A percentile compares a stretch with the other conserved stretches of the same genome.
Evolutionary conservation across 2,888 invertebrate species (phyloP).

Genomic region (Holacanthella duospinosa): DNA sequence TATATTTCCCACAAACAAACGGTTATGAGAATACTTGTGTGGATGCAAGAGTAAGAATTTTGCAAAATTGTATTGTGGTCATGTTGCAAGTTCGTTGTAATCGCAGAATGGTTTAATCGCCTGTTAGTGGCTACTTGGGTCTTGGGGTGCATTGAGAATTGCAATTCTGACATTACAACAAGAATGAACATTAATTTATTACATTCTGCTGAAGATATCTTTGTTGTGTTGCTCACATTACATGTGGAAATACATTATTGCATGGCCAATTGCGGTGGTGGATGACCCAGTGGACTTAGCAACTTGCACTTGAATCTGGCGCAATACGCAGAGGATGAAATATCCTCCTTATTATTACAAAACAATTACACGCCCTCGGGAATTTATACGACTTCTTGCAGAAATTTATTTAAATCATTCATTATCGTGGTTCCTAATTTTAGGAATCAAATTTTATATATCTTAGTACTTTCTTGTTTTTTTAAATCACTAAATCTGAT

Average conservation of each 20-base stretch:
- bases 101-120: slow-evolving; percentile 12
- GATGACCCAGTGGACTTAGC: background rate
- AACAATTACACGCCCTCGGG: too few relatives aligned
- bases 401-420: too few relatives aligned
- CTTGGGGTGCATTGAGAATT: slow-evolving; percentile 15
- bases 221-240: background rate
- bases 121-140: too few relatives aligned
- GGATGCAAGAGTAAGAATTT: background rate
- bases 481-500: too few relatives aligned
- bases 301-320: slow-evolving; percentile 1
- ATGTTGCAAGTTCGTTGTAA: slow-evolving; percentile 6
- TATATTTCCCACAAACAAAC: too few relatives aligned
- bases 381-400: too few relatives aligned
- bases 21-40: background rate
- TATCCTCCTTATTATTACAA: background rate
- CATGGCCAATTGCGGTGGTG: background rate
- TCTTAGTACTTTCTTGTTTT: too few relatives aligned
- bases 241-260: background rate
- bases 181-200: background rate
- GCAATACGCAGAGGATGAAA: background rate
- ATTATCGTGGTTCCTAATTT: too few relatives aligned
- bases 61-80: background rate
- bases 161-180: background rate
- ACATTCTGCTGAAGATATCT: background rate
- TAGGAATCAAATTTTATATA: too few relatives aligned